Evolutionary conservation across 1,140 invertebrate genomes (phyloP).

Genomic region (Lepidurus arcticus): DNA sequence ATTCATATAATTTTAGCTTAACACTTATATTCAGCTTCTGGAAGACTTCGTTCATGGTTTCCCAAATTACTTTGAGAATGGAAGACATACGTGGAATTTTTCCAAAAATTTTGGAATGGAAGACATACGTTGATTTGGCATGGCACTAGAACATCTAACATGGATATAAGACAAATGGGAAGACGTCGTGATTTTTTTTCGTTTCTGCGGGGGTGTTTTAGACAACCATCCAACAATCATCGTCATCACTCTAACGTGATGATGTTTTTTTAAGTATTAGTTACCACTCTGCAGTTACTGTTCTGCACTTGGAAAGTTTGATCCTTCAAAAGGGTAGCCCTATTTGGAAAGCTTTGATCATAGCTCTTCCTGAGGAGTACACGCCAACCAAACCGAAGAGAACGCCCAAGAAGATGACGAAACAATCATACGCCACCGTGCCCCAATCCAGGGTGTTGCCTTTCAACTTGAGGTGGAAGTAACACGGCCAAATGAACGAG

Average conservation of each 20-base stretch:
- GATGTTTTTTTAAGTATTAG: neutral
- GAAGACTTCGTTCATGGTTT: neutral
- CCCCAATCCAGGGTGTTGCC: slow-evolving; percentile 68
- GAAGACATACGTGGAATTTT: slow-evolving; percentile 14
- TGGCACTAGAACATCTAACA: neutral
- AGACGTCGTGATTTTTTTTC: neutral
- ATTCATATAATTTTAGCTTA: neutral
- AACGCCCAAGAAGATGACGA: slow-evolving; percentile 85
- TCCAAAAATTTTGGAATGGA: slow-evolving; percentile 8
- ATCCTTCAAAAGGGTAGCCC: slow-evolving; percentile 74
- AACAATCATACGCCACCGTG: slow-evolving; percentile 77
- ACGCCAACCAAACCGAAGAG: slow-evolving; percentile 88
- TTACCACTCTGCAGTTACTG: neutral
- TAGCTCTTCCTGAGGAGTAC: slow-evolving; percentile 85
- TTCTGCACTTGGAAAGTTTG: neutral
- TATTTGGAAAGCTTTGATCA: slow-evolving; percentile 83
- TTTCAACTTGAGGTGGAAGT: slow-evolving; percentile 92
- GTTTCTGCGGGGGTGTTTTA: neutral
- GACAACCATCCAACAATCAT: neutral
- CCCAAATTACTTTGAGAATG: neutral
- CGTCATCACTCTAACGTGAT: neutral
- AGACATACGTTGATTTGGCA: slow-evolving; percentile 12
- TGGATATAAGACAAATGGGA: slow-evolving; percentile 10
- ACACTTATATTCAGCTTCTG: slow-evolving; percentile 6
- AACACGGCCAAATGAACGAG: slow-evolving; percentile 97